These are phyloP conservation scores for Pseudomugil tenellus DNA, from an alignment of 2,797 vertebrate genomes.

Conservation along the genomic window DNA sequence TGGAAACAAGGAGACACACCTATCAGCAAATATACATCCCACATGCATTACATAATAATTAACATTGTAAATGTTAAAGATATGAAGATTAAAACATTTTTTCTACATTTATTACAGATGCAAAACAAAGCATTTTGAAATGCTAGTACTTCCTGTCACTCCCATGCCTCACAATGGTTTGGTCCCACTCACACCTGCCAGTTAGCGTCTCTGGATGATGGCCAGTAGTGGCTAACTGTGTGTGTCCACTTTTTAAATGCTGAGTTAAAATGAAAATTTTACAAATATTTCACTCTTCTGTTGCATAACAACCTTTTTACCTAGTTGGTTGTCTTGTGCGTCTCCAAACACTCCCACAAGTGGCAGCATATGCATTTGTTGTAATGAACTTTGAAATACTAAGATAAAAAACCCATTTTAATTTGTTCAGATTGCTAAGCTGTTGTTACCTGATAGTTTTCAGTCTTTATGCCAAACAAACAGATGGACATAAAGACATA, in stretches of 20 bases:
- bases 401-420: not conserved
- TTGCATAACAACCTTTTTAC: not conserved
- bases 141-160: not conserved
- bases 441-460: not conserved
- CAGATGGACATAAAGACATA: not conserved
- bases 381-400: not conserved
- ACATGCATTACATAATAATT: not conserved
- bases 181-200: not conserved
- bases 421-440: not conserved
- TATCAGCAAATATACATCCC: not conserved
- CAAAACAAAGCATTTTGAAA: not conserved
- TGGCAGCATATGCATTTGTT: not conserved
- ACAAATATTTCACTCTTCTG: not conserved
- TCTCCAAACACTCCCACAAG: not conserved
- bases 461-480: conserved; percentile 17
- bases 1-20: not conserved
- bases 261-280: not conserved
- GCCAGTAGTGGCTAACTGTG: too few relatives aligned
- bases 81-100: not conserved
- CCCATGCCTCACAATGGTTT: not conserved
- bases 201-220: too few relatives aligned
- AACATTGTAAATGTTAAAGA: not conserved
- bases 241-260: too few relatives aligned
- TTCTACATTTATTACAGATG: not conserved
- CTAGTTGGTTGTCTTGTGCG: not conserved